Conservation (phyloP, 2,113 vertebrate genomes). For the Pandion haliaetus region DNA sequence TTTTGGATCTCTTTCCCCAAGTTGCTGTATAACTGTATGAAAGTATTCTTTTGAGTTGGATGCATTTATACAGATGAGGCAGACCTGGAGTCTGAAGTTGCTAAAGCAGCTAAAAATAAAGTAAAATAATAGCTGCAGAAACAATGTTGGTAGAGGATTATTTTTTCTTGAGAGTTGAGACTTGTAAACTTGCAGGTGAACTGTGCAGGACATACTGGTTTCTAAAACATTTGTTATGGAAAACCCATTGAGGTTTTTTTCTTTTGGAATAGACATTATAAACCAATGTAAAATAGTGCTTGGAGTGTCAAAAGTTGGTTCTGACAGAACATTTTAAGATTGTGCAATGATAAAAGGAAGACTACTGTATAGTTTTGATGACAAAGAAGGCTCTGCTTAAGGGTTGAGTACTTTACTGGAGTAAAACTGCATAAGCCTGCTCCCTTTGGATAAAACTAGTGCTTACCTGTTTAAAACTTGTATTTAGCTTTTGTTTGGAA, state of each 20-base stretch:
- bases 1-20: slow-evolving; percentile 87
- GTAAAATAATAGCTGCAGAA: slow-evolving; percentile 76
- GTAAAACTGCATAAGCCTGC: slow-evolving; percentile 85
- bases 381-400: slow-evolving; percentile 81
- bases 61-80: slow-evolving; percentile 66
- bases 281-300: slow-evolving; percentile 75
- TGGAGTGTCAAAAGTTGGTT: slow-evolving; percentile 76
- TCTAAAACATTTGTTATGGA: slow-evolving; percentile 78
- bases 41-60: slow-evolving; percentile 74
- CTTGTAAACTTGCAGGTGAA: slow-evolving; percentile 80
- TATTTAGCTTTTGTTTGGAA: slow-evolving; percentile 86
- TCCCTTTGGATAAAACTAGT: slow-evolving; percentile 81
- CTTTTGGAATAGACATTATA: slow-evolving; percentile 66
- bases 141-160: slow-evolving; percentile 73
- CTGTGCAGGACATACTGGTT: slow-evolving; percentile 88
- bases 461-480: slow-evolving; percentile 82
- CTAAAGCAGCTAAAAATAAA: slow-evolving; percentile 74
- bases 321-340: slow-evolving; percentile 76
- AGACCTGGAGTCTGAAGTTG: slow-evolving; percentile 80
- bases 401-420: slow-evolving; percentile 82
- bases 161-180: slow-evolving; percentile 74
- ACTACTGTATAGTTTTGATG: slow-evolving; percentile 82
- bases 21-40: slow-evolving; percentile 81
- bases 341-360: slow-evolving; percentile 83
- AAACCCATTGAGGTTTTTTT: slow-evolving; percentile 49